These are phyloP conservation scores for Tethea ocularis DNA, from an alignment of 2,888 invertebrate species.

Conservation along the genomic window DNA sequence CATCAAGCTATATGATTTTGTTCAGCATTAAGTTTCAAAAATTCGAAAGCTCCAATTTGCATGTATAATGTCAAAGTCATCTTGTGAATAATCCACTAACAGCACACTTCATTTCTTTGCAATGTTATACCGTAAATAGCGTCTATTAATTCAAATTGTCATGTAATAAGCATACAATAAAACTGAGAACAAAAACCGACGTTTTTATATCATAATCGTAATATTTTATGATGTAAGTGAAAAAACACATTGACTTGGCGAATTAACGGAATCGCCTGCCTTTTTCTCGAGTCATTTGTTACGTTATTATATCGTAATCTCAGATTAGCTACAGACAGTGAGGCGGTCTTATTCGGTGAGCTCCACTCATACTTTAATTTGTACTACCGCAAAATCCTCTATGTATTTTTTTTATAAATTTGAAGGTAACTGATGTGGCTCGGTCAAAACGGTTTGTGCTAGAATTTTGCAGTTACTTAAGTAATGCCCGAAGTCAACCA, in stretches of 20 bases:
- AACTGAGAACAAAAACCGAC: neutral
- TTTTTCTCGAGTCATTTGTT: constrained; percentile 54
- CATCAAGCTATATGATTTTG: neutral
- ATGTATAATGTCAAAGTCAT: constrained; percentile 4
- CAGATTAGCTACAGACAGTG: constrained; percentile 50
- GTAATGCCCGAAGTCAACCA: too few relatives aligned
- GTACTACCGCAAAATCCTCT: neutral
- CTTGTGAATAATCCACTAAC: neutral
- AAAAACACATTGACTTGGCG: constrained; percentile 43
- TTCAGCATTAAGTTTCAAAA: neutral
- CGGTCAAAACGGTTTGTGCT: neutral
- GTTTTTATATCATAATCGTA: constrained; percentile 4
- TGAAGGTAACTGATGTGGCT: neutral
- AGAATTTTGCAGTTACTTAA: neutral
- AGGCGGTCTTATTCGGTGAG: constrained; percentile 19
- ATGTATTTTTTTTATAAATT: neutral
- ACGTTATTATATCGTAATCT: constrained; percentile 60
- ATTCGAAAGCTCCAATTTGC: neutral
- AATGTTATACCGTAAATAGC: constrained; percentile 2
- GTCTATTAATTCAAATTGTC: neutral
- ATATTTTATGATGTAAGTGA: constrained; percentile 14
- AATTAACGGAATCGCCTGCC: constrained; percentile 47
- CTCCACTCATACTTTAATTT: constrained; percentile 16
- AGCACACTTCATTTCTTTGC: neutral
- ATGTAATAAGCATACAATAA: constrained; percentile 4